A percentile compares a stretch with the other conserved stretches of the same genome.
These are phyloP conservation scores for Columba janthina DNA, from an alignment of 2,113 vertebrate genomes.

Conservation along the genomic window DNA sequence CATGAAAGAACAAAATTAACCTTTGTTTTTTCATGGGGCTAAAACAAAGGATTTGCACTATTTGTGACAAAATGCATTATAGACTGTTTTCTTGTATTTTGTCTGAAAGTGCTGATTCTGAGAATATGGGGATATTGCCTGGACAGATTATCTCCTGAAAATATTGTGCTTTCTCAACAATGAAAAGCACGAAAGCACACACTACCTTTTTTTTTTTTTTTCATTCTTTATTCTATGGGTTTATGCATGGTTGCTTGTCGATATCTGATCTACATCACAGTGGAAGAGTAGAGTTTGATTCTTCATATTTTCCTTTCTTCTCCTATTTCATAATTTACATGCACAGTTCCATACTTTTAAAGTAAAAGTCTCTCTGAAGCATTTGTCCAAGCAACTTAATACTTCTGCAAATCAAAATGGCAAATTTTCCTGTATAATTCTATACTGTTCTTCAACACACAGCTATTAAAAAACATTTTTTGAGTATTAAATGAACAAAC, in stretches of 20 bases:
- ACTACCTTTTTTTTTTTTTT: not conserved
- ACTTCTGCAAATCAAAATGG: not conserved
- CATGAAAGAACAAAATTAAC: not conserved
- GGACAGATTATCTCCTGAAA: constrained; percentile 16
- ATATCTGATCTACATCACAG: not conserved
- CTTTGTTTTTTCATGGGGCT: not conserved
- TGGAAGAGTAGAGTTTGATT: not conserved
- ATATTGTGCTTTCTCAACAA: not conserved
- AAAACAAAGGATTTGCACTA: constrained; percentile 58
- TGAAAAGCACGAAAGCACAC: not conserved
- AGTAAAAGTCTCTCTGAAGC: not conserved
- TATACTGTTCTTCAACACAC: not conserved
- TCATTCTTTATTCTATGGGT: not conserved
- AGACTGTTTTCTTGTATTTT: not conserved
- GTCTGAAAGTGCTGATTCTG: constrained; percentile 3
- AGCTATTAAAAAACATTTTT: not conserved
- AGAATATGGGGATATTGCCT: constrained; percentile 30
- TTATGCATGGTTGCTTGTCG: not conserved
- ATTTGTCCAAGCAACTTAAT: not conserved
- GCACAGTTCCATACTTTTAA: not conserved
- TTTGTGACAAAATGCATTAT: constrained; percentile 27
- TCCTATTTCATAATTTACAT: not conserved
- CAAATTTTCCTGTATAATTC: not conserved
- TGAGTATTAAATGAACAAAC: not conserved
- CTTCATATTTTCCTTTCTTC: not conserved